These are phyloP conservation scores for Drepanosiphum platanoidis DNA, from an alignment of 2,888 invertebrate species.

Conservation along the genomic window DNA sequence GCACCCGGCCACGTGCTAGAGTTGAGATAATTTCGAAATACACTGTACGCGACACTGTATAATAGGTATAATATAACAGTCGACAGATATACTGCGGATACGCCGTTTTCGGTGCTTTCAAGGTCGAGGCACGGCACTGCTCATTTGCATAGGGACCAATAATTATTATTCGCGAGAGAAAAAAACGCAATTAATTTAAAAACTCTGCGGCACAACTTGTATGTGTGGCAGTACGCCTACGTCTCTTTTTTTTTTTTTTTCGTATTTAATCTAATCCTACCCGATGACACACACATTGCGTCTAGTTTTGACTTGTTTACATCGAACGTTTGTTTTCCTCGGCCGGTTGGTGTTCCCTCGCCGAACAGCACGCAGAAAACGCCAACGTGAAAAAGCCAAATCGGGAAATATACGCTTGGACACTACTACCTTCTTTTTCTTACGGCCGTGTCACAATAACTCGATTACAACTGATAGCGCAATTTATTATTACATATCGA, in stretches of 20 bases:
- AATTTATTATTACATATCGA: not conserved
- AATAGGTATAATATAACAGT: not conserved
- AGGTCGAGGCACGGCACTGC: slow-evolving; percentile 21
- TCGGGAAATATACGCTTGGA: slow-evolving; percentile 23
- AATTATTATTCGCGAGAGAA: not conserved
- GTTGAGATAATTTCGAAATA: not conserved
- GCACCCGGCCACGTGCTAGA: not conserved
- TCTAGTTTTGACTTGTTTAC: slow-evolving; percentile 18
- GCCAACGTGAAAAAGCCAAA: slow-evolving; percentile 41
- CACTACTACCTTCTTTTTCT: not conserved
- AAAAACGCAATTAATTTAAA: slow-evolving; percentile 44
- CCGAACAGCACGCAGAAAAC: slow-evolving; percentile 19
- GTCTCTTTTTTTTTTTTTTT: not conserved
- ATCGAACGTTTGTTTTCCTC: slow-evolving; percentile 13
- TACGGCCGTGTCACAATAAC: slow-evolving; percentile 14
- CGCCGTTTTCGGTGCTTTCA: slow-evolving; percentile 30
- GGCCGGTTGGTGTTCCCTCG: not conserved
- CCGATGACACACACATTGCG: not conserved
- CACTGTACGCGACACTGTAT: not conserved
- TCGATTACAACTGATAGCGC: not conserved
- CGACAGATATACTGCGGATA: not conserved
- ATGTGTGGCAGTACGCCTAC: not conserved
- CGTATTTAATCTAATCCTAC: not conserved
- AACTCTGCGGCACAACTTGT: not conserved
- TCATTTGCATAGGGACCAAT: slow-evolving; percentile 15